Evolutionary conservation across 2,888 invertebrate genomes (phyloP).

Genomic region (Synanthedon andrenaeformis): DNA sequence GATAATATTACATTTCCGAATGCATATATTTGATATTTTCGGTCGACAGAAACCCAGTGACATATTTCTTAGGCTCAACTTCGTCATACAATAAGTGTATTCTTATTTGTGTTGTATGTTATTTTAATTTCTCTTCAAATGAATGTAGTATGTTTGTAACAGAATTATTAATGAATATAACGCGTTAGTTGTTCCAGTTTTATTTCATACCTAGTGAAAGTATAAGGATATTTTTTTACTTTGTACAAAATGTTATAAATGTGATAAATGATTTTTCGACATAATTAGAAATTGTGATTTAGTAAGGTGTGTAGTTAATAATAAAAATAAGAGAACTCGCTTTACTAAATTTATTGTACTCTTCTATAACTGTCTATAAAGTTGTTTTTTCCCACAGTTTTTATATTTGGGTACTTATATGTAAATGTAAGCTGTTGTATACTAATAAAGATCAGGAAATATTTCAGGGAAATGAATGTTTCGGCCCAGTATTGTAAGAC

Average conservation of each 20-base stretch:
- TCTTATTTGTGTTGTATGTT: constrained; percentile 9
- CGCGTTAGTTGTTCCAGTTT: constrained; percentile 40
- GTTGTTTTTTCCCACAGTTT: constrained; percentile 60
- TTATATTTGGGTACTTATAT: constrained; percentile 63
- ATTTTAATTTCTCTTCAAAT: constrained; percentile 16
- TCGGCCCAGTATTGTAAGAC: constrained; percentile 62
- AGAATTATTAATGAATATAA: constrained; percentile 11
- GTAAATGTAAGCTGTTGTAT: constrained; percentile 57
- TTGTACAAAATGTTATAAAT: constrained; percentile 67
- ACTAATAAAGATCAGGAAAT: constrained; percentile 39
- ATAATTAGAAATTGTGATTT: constrained; percentile 68
- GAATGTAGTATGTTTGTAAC: constrained; percentile 21
- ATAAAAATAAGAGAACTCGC: constrained; percentile 44
- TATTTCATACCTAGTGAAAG: constrained; percentile 53
- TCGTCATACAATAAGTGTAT: constrained; percentile 13
- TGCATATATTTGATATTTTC: no score
- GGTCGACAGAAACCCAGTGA: not conserved
- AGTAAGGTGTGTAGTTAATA: constrained; percentile 63
- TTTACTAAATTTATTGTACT: constrained; percentile 56
- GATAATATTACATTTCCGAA: no score
- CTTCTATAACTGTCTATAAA: constrained; percentile 48
- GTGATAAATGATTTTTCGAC: constrained; percentile 66
- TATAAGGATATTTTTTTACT: constrained; percentile 67
- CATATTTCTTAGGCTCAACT: constrained; percentile 11
- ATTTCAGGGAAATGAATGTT: constrained; percentile 52